phyloP scores from a whole-genome alignment of 1,140 invertebrate species.

The Zaprionus gabonicus region DNA sequence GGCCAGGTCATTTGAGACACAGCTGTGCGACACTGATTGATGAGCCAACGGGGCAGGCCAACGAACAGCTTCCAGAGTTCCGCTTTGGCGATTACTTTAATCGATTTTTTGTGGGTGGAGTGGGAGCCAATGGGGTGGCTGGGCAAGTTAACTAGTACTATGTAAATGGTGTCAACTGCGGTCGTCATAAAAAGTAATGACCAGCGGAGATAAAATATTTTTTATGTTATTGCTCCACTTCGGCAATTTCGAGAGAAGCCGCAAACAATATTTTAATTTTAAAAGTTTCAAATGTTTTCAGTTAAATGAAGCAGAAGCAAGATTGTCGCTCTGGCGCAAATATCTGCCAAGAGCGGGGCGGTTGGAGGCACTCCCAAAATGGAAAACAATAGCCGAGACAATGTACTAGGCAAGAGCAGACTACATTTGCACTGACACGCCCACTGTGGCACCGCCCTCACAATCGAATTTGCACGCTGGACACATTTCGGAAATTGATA shows the following conservation, averaged over 20 bases:
- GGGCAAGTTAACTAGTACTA: constrained; percentile 21
- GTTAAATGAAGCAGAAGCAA: constrained; percentile 83
- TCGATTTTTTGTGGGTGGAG: constrained; percentile 46
- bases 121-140: background rate
- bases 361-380: constrained; percentile 16
- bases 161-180: constrained; percentile 76
- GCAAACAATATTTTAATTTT: constrained; percentile 82
- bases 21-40: constrained; percentile 69
- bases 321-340: constrained; percentile 64
- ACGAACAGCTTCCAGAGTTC: constrained; percentile 57
- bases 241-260: constrained; percentile 46
- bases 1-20: constrained; percentile 46
- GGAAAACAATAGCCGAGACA: constrained; percentile 30
- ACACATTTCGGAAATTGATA: constrained; percentile 78
- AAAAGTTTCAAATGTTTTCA: constrained; percentile 71
- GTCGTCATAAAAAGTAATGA: constrained; percentile 72
- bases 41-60: constrained; percentile 34
- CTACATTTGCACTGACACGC: constrained; percentile 4
- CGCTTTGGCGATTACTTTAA: constrained; percentile 72
- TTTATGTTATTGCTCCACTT: constrained; percentile 76
- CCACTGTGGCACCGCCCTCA: constrained; percentile 48
- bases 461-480: constrained; percentile 72
- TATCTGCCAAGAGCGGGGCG: background rate
- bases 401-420: constrained; percentile 20
- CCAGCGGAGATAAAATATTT: constrained; percentile 70